phyloP scores from a whole-genome alignment of 2,797 vertebrate genomes.

The Eremophila alpestris region DNA sequence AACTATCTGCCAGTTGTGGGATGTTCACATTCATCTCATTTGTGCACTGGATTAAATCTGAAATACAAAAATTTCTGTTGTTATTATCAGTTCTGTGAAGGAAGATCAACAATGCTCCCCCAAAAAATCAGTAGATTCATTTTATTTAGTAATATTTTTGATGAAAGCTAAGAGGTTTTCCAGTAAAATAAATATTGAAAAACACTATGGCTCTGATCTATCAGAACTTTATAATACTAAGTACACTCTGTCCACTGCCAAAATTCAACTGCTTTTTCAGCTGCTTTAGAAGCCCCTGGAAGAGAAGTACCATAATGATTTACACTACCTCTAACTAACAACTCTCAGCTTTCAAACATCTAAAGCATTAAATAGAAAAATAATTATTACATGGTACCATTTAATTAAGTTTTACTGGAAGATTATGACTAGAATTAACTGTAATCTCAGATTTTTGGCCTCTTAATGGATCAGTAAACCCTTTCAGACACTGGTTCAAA shows the following conservation, averaged over 20 bases:
- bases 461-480: background rate
- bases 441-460: background rate
- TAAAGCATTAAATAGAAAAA: background rate
- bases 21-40: slow-evolving; percentile 88
- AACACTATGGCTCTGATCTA: background rate
- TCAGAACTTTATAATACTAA: background rate
- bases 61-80: slow-evolving; percentile 41
- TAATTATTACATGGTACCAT: background rate
- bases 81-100: background rate
- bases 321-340: background rate
- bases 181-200: background rate
- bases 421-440: background rate
- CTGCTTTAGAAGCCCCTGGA: background rate
- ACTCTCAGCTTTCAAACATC: background rate
- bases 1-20: slow-evolving; percentile 83
- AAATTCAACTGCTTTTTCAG: background rate
- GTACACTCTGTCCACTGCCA: background rate
- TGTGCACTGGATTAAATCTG: slow-evolving; percentile 85
- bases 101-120: background rate
- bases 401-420: background rate
- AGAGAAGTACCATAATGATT: background rate
- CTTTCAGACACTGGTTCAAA: background rate
- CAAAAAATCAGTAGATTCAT: background rate
- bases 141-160: background rate
- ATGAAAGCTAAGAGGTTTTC: background rate